Percentiles rank a stretch among this genome's conserved stretches.
phyloP scores from a whole-genome alignment of 2,797 vertebrate genomes.

The Tokudaia muenninki region DNA sequence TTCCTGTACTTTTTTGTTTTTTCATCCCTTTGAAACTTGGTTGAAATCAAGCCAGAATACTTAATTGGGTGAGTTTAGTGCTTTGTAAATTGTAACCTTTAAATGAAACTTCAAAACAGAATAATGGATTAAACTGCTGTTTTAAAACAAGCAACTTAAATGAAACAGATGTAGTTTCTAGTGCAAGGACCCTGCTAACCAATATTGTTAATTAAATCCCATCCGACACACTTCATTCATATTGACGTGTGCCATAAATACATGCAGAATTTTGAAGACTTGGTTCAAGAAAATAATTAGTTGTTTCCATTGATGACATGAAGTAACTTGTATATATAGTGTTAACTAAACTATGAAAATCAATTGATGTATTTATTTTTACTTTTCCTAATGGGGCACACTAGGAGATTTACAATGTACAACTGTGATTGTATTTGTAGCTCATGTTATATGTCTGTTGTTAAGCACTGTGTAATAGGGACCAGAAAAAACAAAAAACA shows the following conservation, averaged over 20 bases:
- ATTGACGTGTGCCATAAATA: slow-evolving; percentile 7
- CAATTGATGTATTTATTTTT: slow-evolving; percentile 46
- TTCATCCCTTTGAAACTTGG: not conserved
- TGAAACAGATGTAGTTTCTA: slow-evolving; percentile 38
- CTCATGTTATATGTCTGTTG: not conserved
- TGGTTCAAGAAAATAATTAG: slow-evolving; percentile 23
- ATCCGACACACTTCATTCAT: not conserved
- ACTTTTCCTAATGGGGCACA: slow-evolving; percentile 31
- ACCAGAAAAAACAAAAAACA: not conserved
- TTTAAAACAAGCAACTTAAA: slow-evolving; percentile 8
- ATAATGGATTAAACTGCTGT: slow-evolving; percentile 55
- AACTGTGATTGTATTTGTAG: not conserved
- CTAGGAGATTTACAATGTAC: slow-evolving; percentile 34
- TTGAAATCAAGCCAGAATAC: slow-evolving; percentile 13
- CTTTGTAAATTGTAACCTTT: slow-evolving; percentile 59
- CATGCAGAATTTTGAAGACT: slow-evolving; percentile 52
- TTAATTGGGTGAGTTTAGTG: slow-evolving; percentile 56
- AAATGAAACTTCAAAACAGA: slow-evolving; percentile 57
- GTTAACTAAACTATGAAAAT: slow-evolving; percentile 60
- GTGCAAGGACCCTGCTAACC: not conserved
- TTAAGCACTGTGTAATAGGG: slow-evolving; percentile 26
- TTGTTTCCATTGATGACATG: slow-evolving; percentile 5
- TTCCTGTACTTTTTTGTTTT: not conserved
- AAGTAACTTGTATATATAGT: slow-evolving; percentile 48
- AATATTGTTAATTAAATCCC: not conserved